Conservation (phyloP, 2,888 invertebrate genomes). For the Microctonus aethiopoides region DNA sequence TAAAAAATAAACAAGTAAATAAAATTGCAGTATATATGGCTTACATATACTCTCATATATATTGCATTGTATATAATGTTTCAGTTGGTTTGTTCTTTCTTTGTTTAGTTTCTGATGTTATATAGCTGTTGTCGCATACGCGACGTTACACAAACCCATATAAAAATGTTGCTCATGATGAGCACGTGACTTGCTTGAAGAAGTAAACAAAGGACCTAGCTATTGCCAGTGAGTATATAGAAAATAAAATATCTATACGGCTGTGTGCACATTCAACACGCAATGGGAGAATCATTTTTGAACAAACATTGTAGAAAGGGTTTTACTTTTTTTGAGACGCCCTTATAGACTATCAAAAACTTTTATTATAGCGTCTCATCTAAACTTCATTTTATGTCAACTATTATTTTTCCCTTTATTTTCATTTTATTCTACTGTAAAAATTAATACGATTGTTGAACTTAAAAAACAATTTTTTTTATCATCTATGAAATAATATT, state of each 20-base stretch:
- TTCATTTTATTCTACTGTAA: background rate
- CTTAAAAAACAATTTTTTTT: background rate
- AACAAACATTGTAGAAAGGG: background rate
- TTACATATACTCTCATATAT: conserved; percentile 3
- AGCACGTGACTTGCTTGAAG: conserved; percentile 13
- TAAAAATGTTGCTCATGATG: background rate
- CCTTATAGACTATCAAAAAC: background rate
- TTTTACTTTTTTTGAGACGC: background rate
- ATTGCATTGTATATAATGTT: background rate
- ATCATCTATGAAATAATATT: background rate
- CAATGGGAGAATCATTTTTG: background rate
- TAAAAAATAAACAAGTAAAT: background rate
- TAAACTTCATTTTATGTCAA: too few relatives aligned
- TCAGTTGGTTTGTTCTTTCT: conserved; percentile 3
- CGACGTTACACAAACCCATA: conserved; percentile 8
- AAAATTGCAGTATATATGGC: conserved; percentile 10
- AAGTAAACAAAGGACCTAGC: conserved; percentile 10
- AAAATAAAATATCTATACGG: conserved; percentile 14
- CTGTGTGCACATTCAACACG: background rate
- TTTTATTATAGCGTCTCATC: background rate
- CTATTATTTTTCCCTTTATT: too few relatives aligned
- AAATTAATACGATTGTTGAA: background rate
- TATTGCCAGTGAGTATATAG: background rate
- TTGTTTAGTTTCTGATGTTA: background rate
- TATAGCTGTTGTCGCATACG: background rate